Percentiles rank a stretch among this genome's conserved stretches.
Conservation (phyloP, 2,113 vertebrate species). For the Macroglossus sobrinus region DNA sequence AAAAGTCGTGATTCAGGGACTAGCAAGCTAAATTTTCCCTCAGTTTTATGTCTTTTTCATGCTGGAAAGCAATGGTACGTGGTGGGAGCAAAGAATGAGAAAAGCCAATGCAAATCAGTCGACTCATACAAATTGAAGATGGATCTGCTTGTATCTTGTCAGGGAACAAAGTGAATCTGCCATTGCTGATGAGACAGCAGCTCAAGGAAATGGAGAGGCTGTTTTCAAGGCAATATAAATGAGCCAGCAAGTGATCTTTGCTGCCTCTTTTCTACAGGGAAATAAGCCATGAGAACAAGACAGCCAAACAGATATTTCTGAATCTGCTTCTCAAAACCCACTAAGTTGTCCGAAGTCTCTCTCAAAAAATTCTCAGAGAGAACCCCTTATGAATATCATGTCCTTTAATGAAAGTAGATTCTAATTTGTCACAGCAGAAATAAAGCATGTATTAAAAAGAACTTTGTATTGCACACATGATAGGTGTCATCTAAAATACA, state of each 20-base stretch:
- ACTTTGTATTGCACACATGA: background rate
- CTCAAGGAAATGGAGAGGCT: background rate
- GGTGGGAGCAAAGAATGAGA: background rate
- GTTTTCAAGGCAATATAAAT: background rate
- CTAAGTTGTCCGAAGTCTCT: background rate
- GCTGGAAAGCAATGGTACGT: background rate
- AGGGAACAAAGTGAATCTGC: constrained; percentile 1
- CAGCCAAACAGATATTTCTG: constrained; percentile 10
- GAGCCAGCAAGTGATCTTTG: background rate
- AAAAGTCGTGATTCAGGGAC: background rate
- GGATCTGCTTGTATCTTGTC: background rate
- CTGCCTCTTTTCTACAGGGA: background rate
- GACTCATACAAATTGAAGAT: background rate
- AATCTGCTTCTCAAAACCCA: background rate
- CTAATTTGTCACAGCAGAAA: background rate
- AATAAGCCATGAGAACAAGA: background rate
- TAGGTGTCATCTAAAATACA: background rate
- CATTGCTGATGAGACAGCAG: background rate
- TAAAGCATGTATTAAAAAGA: background rate
- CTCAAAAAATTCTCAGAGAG: background rate
- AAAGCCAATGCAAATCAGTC: background rate
- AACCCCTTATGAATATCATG: background rate
- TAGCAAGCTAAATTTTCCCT: background rate
- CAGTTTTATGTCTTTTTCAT: background rate
- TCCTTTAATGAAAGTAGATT: background rate